These are phyloP conservation scores for Caerostris extrusa DNA, from an alignment of 1,140 invertebrate genomes.

Conservation along the genomic window DNA sequence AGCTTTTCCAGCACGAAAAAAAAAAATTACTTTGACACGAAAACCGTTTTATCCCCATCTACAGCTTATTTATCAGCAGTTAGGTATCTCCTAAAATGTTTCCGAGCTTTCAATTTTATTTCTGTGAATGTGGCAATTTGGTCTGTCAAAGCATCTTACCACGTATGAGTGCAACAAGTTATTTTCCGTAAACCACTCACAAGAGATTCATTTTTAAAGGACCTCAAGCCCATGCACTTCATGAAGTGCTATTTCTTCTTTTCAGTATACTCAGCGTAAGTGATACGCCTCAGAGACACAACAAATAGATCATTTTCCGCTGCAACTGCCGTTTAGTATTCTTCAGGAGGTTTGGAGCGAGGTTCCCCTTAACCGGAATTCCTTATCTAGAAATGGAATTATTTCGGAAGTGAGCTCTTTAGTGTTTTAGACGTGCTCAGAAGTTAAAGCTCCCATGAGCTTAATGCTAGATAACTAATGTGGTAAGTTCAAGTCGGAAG, in stretches of 20 bases:
- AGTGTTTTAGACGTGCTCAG: slow-evolving; percentile 21
- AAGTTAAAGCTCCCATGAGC: background rate
- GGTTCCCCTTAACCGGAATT: slow-evolving; percentile 10
- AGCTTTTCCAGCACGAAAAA: no score
- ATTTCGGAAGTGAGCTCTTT: slow-evolving; percentile 9
- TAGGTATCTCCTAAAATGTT: no score
- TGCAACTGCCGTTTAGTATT: slow-evolving; percentile 13
- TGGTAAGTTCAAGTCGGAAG: background rate
- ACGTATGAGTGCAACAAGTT: background rate
- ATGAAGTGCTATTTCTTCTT: background rate
- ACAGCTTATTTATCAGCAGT: no score
- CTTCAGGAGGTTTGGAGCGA: background rate
- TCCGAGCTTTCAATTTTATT: no score
- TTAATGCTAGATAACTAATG: slow-evolving; percentile 12
- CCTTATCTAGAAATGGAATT: slow-evolving; percentile 18
- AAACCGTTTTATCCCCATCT: no score
- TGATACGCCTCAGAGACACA: slow-evolving; percentile 15
- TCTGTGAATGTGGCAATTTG: no score
- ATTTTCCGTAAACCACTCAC: background rate
- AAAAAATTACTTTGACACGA: no score
- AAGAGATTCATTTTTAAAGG: background rate
- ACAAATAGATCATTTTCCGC: slow-evolving; percentile 13
- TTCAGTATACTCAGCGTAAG: background rate
- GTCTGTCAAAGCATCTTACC: background rate
- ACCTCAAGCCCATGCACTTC: background rate